Conservation (phyloP, 2,888 invertebrate species). For the Andrena praecox region DNA sequence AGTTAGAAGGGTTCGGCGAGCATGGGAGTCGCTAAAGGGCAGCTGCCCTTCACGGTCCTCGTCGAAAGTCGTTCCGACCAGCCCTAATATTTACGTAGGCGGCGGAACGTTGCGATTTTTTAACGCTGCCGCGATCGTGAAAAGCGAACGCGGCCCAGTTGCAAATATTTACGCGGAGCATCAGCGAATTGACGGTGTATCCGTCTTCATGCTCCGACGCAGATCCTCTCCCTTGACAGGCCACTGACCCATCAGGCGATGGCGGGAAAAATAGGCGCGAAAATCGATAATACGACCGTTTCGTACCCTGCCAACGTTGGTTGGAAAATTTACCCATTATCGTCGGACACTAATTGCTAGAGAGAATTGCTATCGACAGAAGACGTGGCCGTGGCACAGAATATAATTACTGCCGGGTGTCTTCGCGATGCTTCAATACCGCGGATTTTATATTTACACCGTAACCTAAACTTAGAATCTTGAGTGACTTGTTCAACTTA, state of each 20-base stretch:
- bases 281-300: conserved; percentile 70
- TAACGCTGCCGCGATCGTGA: conserved; percentile 28
- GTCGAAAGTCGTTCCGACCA: conserved; percentile 40
- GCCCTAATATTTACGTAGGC: conserved; percentile 66
- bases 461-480: too few species aligned
- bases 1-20: background rate
- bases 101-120: conserved; percentile 61
- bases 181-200: conserved; percentile 67
- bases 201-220: conserved; percentile 75
- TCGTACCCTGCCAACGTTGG: conserved; percentile 34
- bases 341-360: conserved; percentile 5
- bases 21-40: conserved; percentile 23
- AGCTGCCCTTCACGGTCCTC: conserved; percentile 14
- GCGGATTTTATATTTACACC: too few species aligned
- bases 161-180: conserved; percentile 71
- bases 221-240: conserved; percentile 72
- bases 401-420: too few species aligned
- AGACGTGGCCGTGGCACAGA: too few species aligned
- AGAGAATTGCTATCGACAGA: background rate
- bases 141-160: conserved; percentile 37
- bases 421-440: too few species aligned
- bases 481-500: too few species aligned
- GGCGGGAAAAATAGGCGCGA: conserved; percentile 62
- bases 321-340: conserved; percentile 59
- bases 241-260: conserved; percentile 68